phyloP scores from a whole-genome alignment of 1,140 invertebrate genomes.

The Thalassaphorura encarpata region DNA sequence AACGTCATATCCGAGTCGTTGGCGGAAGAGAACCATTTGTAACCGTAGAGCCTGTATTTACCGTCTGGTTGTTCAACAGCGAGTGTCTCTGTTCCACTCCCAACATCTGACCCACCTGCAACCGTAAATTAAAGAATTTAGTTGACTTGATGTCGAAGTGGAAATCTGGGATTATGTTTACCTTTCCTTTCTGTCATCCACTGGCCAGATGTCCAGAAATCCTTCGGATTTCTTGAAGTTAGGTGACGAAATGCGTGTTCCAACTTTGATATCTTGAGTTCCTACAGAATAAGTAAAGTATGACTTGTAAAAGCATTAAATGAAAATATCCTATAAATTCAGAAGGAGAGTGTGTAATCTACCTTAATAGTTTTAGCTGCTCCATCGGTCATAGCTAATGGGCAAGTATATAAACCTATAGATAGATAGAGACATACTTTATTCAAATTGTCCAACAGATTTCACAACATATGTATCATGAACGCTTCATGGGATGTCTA shows the following conservation, averaged over 20 bases:
- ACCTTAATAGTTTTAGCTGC: slow-evolving; percentile 40
- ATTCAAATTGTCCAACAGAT: no score
- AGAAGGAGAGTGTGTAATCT: background rate
- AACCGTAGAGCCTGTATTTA: slow-evolving; percentile 44
- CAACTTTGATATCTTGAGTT: slow-evolving; percentile 31
- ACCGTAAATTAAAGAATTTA: no score
- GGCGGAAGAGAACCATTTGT: slow-evolving; percentile 53
- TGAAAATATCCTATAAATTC: background rate
- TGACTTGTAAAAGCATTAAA: background rate
- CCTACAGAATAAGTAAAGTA: slow-evolving; percentile 12
- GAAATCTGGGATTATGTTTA: background rate
- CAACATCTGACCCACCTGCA: slow-evolving; percentile 50
- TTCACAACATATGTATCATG: no score
- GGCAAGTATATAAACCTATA: slow-evolving; percentile 50
- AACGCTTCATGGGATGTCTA: no score
- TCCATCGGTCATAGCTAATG: slow-evolving; percentile 49
- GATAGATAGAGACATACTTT: no score
- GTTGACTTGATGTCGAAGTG: no score
- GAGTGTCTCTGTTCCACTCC: slow-evolving; percentile 47
- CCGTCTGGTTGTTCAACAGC: slow-evolving; percentile 39
- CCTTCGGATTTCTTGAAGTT: slow-evolving; percentile 40
- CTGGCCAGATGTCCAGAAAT: slow-evolving; percentile 53
- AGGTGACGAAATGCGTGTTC: slow-evolving; percentile 39
- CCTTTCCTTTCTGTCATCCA: slow-evolving; percentile 53
- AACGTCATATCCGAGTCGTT: slow-evolving; percentile 51